A percentile compares a stretch with the other conserved stretches of the same genome.
These are phyloP conservation scores for Leptothorax acervorum DNA, from an alignment of 2,888 invertebrate genomes.

Conservation along the genomic window DNA sequence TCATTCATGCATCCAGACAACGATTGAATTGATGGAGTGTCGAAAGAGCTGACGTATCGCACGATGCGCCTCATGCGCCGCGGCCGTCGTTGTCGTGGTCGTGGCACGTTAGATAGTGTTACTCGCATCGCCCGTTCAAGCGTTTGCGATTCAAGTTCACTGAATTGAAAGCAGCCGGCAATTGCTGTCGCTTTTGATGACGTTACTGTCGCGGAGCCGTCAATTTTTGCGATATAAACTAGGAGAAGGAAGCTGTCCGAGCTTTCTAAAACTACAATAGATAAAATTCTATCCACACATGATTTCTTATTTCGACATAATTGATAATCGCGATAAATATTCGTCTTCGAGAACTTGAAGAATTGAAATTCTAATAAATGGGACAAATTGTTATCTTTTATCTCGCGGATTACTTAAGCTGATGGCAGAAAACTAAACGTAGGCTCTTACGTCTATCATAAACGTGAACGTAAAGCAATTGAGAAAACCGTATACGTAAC, in stretches of 20 bases:
- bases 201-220: not conserved
- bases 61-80: not conserved
- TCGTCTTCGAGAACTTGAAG: not conserved
- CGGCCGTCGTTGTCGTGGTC: not conserved
- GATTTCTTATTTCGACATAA: not conserved
- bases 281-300: not conserved
- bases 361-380: not conserved
- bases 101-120: conserved; percentile 14
- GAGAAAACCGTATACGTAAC: too few species aligned
- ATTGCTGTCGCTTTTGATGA: conserved; percentile 18
- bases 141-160: conserved; percentile 7
- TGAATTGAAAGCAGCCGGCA: conserved; percentile 8
- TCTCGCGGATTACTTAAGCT: too few species aligned
- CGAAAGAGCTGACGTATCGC: not conserved
- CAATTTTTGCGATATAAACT: not conserved
- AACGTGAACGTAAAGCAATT: too few species aligned
- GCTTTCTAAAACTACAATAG: not conserved
- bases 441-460: too few species aligned
- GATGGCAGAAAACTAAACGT: too few species aligned
- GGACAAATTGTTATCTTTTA: not conserved
- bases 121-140: not conserved
- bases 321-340: not conserved
- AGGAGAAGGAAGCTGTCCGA: not conserved
- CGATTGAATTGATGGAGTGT: not conserved
- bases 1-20: not conserved